Conservation (phyloP, 2,888 invertebrate species). For the Rhingia rostrata region DNA sequence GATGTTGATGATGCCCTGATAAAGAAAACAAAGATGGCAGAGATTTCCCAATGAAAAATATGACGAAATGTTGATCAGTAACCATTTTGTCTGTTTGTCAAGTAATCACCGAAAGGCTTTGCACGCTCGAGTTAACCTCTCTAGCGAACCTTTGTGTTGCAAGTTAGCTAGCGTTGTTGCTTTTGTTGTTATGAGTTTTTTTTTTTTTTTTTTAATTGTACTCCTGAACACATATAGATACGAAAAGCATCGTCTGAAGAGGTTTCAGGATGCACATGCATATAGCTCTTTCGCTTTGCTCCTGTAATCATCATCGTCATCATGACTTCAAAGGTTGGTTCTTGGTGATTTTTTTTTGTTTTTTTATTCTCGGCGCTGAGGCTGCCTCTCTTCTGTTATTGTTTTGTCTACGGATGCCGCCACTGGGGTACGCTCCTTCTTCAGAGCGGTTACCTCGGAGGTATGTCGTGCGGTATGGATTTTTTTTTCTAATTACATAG, state of each 20-base stretch:
- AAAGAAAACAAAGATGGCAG: slow-evolving; percentile 33
- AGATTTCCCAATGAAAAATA: slow-evolving; percentile 21
- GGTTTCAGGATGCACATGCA: slow-evolving; percentile 67
- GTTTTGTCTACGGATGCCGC: slow-evolving; percentile 71
- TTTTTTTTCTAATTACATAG: slow-evolving; percentile 65
- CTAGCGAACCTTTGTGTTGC: slow-evolving; percentile 48
- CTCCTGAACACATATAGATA: slow-evolving; percentile 20
- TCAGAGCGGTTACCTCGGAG: slow-evolving; percentile 27
- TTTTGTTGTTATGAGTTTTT: slow-evolving; percentile 43
- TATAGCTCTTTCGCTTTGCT: slow-evolving; percentile 13
- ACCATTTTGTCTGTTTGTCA: slow-evolving; percentile 2
- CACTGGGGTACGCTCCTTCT: slow-evolving; percentile 48
- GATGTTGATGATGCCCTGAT: slow-evolving; percentile 31
- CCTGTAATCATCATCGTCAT: slow-evolving; percentile 53
- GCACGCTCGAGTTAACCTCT: slow-evolving; percentile 68
- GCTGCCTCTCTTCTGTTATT: slow-evolving; percentile 60
- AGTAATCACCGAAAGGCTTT: slow-evolving; percentile 51
- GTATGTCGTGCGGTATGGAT: slow-evolving; percentile 66
- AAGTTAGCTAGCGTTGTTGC: background rate
- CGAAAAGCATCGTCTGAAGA: slow-evolving; percentile 60
- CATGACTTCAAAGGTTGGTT: slow-evolving; percentile 68
- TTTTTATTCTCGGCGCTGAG: background rate
- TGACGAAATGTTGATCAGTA: slow-evolving; percentile 43
- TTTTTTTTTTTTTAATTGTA: slow-evolving; percentile 42
- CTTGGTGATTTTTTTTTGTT: background rate